phyloP scores from a whole-genome alignment of 2,797 vertebrate species.

The Fistularia commersonii region DNA sequence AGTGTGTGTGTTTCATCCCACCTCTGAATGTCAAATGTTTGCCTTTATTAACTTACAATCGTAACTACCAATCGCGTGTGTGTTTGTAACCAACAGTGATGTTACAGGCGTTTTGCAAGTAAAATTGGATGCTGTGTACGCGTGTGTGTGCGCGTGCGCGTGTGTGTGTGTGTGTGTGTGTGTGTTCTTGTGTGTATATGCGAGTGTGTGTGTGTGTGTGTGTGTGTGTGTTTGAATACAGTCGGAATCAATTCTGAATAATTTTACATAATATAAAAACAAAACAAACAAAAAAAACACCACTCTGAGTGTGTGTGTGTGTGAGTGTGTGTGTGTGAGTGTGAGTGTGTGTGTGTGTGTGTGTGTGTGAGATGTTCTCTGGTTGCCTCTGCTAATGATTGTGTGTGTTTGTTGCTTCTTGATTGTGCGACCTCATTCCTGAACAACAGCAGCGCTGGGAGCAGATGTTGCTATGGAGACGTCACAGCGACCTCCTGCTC shows the following conservation, averaged over 20 bases:
- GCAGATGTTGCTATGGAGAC: too few species aligned
- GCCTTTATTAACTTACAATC: conserved; percentile 1
- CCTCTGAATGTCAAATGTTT: conserved; percentile 16
- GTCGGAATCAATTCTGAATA: conserved; percentile 34
- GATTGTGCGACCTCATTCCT: too few species aligned
- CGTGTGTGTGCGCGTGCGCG: not conserved
- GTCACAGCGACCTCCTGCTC: too few species aligned
- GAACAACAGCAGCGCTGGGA: too few species aligned
- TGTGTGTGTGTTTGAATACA: conserved; percentile 2
- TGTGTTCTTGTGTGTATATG: conserved; percentile 9
- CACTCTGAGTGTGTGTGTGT: too few species aligned
- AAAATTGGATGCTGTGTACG: conserved; percentile 28
- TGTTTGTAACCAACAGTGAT: too few species aligned
- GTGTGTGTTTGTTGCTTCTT: too few species aligned
- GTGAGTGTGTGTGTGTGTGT: too few species aligned
- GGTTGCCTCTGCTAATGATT: too few species aligned
- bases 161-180: not conserved
- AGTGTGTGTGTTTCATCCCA: too few species aligned
- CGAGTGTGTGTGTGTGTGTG: conserved; percentile 1
- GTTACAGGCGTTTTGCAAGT: conserved; percentile 36
- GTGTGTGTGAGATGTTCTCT: too few species aligned
- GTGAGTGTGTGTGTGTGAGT: too few species aligned
- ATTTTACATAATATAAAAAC: conserved; percentile 46
- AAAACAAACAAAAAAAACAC: conserved; percentile 3
- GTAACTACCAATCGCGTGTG: conserved; percentile 14